Conservation (phyloP, 2,888 invertebrate species). For the Corbicula japonica region DNA sequence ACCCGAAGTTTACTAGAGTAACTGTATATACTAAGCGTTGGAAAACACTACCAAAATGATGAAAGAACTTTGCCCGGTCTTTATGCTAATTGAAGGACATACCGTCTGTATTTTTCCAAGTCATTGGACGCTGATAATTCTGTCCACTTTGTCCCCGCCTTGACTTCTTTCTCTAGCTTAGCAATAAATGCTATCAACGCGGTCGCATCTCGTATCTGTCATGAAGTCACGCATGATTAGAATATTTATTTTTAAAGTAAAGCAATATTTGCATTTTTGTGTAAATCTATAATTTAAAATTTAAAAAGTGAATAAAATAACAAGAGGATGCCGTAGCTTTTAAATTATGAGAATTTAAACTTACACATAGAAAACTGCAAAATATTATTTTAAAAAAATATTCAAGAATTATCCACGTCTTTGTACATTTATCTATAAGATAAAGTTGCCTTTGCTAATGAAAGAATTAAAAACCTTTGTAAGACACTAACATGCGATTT, state of each 20-base stretch:
- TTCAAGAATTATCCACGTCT: too few species aligned
- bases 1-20: too few species aligned
- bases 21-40: too few species aligned
- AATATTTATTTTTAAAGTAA: neutral
- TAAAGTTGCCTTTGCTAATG: too few species aligned
- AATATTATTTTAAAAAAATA: too few species aligned
- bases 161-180: constrained; percentile 90
- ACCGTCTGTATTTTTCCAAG: constrained; percentile 52
- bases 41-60: too few species aligned
- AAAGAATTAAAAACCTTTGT: too few species aligned
- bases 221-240: neutral
- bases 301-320: too few species aligned
- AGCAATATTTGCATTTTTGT: neutral
- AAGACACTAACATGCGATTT: constrained; percentile 87
- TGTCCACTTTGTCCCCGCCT: constrained; percentile 65
- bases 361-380: neutral
- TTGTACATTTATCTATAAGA: too few species aligned
- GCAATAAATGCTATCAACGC: constrained; percentile 90
- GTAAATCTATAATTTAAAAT: neutral
- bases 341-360: neutral
- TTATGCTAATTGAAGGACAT: too few species aligned
- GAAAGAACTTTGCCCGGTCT: too few species aligned
- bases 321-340: too few species aligned
- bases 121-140: constrained; percentile 68
- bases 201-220: constrained; percentile 88